Evolutionary conservation across 2,113 vertebrate species (phyloP), one percentile per base, ranked within the genome.

Genomic region (Pavo muticus): DNA sequence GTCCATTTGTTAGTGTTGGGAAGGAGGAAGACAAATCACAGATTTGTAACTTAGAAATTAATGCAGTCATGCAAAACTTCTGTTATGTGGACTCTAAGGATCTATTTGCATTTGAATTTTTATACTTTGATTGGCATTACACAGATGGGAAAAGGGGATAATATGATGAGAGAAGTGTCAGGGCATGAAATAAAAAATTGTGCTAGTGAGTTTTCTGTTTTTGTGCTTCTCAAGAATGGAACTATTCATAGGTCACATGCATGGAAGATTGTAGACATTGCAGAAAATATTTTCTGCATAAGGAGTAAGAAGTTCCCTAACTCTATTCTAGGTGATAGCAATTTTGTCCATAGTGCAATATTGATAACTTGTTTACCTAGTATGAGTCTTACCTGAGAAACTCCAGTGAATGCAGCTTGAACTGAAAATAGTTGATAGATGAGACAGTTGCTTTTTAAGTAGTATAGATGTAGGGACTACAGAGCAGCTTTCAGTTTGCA

Each of bases 11-110:
- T 80, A 78, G 70, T 84, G 48, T 3, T 89, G 78, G 82, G 79
- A 91, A 89, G 64, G 35, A 93, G 23, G 50, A 93, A 86, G 82
- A 70, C 14, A 83, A 88, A 78, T 83, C 71, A 69, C 82, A 72
- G 48, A 90, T 87, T 93, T 94, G 40, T 90, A 80, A n/a, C 52
- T 90, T 91, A 75, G 16, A 81, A 70, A 39, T 83, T 64, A 94
- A 85, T 88, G 93, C 47, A 93, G 39, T 86, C 37, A 77, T 91
- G 69, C 44, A 74, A 93, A 87, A 89, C 37, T 96, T 84, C 78
- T 80, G 60, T 74, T 73, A 52, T 65, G 60, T 81, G 87, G 93
- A 63, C 83, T 91, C 89, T 39, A 45, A 89, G 59, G n/a, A 72
- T 74, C 82, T 79, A 74, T 84, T 48, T 69, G 24, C 68, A 67